These are phyloP conservation scores for Parazoanthus darwini DNA, from an alignment of 92 coral and sea anemone genomes.

Conservation along the genomic window DNA sequence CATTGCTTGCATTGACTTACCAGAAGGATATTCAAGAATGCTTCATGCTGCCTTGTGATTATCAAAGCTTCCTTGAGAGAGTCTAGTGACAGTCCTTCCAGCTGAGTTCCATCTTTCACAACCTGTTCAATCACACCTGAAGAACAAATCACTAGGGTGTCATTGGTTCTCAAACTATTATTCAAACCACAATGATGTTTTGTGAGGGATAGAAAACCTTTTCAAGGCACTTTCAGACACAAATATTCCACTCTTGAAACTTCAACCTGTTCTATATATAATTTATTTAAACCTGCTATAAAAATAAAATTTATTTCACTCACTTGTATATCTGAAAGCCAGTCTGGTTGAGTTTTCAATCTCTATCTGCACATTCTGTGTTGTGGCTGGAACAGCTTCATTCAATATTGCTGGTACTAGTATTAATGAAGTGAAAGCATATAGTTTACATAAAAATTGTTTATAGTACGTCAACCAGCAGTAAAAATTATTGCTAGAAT, in stretches of 20 bases:
- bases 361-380: slow-evolving; percentile 91
- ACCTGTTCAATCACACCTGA: slow-evolving; percentile 46
- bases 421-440: neutral
- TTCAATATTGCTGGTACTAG: slow-evolving; percentile 91
- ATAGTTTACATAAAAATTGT: too few relatives aligned
- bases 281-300: too few relatives aligned
- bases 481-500: neutral
- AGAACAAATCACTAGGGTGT: neutral
- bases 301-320: neutral
- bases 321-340: slow-evolving; percentile 88
- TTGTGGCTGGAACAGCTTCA: slow-evolving; percentile 98
- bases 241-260: neutral
- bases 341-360: slow-evolving; percentile 75
- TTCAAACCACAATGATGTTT: too few relatives aligned
- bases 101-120: slow-evolving; percentile 44
- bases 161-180: neutral
- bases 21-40: slow-evolving; percentile 87
- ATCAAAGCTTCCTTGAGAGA: slow-evolving; percentile 84
- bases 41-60: slow-evolving; percentile 95
- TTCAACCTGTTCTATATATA: neutral
- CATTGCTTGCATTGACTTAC: slow-evolving; percentile 46
- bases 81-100: slow-evolving; percentile 60
- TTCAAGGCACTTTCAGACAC: neutral
- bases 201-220: neutral
- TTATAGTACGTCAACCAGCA: too few relatives aligned